phyloP scores from a whole-genome alignment of 2,797 vertebrate species.

The Megalops cyprinoides region DNA sequence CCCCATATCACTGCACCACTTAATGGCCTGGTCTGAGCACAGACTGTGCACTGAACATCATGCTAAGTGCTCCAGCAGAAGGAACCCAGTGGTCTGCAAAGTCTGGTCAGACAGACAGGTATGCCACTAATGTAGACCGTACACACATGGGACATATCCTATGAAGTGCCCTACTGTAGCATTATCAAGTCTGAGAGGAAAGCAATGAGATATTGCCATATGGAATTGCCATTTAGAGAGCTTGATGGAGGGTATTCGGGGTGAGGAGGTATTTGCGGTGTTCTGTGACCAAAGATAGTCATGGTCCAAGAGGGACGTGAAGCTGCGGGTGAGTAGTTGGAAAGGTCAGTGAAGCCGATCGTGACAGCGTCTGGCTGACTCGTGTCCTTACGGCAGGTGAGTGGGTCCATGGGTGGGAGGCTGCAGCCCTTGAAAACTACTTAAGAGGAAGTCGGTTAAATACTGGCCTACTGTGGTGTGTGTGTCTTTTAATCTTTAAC shows the following conservation, averaged over 20 bases:
- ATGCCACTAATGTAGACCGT: constrained; percentile 68
- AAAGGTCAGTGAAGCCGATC: constrained; percentile 33
- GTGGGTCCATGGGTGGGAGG: neutral
- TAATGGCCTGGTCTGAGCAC: neutral
- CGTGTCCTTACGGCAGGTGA: neutral
- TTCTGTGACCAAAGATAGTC: constrained; percentile 36
- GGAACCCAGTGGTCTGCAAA: constrained; percentile 66
- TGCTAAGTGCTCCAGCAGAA: constrained; percentile 71
- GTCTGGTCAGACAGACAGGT: constrained; percentile 63
- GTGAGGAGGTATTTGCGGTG: constrained; percentile 47
- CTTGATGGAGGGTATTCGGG: constrained; percentile 44
- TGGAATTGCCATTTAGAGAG: constrained; percentile 54
- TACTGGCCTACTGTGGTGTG: neutral
- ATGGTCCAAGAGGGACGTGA: constrained; percentile 29
- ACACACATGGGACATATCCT: constrained; percentile 70
- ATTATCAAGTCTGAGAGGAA: constrained; percentile 53
- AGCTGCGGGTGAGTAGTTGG: constrained; percentile 18
- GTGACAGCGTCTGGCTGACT: constrained; percentile 23
- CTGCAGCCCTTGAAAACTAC: constrained; percentile 7
- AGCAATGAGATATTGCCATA: constrained; percentile 50
- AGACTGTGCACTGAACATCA: constrained; percentile 33
- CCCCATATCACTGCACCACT: constrained; percentile 8
- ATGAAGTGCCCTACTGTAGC: constrained; percentile 61
- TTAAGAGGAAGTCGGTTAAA: neutral
- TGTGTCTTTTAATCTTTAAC: neutral